A percentile compares a stretch with the other conserved stretches of the same genome.
phyloP scores from a whole-genome alignment of 1,140 invertebrate species.

The Dreissena rostriformis region DNA sequence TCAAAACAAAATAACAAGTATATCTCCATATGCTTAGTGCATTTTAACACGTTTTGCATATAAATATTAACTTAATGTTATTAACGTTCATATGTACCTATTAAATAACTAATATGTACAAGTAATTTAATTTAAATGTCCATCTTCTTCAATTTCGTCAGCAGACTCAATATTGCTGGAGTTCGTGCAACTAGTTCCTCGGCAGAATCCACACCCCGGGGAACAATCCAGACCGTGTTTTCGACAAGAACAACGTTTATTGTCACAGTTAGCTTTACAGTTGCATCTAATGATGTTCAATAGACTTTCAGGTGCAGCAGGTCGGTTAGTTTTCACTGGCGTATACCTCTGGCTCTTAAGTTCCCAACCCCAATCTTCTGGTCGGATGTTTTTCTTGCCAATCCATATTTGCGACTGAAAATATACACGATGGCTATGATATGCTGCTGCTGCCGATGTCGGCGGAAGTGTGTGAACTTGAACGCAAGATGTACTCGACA shows the following conservation, averaged over 20 bases:
- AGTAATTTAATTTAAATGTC: no score
- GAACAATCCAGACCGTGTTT: constrained; percentile 7
- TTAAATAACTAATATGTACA: no score
- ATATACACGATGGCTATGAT: neutral
- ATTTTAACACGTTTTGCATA: no score
- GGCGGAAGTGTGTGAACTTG: constrained; percentile 44
- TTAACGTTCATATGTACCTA: no score
- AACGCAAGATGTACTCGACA: constrained; percentile 8
- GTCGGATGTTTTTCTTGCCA: neutral
- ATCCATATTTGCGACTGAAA: constrained; percentile 19
- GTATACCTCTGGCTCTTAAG: neutral
- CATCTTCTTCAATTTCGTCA: no score
- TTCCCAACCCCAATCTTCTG: constrained; percentile 43
- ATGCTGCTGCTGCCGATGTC: constrained; percentile 23
- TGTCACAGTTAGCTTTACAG: neutral
- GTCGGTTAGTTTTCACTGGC: neutral
- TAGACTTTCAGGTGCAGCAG: constrained; percentile 59
- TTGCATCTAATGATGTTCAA: constrained; percentile 1
- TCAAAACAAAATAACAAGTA: no score
- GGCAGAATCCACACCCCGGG: neutral
- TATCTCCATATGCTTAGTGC: no score
- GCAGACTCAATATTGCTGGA: no score
- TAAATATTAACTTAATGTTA: no score
- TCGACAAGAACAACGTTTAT: constrained; percentile 1
- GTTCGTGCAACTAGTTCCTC: neutral